Percentiles rank a stretch among this genome's conserved stretches.
These are phyloP conservation scores for Helicolenus hilgendorfi DNA, from an alignment of 2,797 vertebrate genomes.

Conservation along the genomic window DNA sequence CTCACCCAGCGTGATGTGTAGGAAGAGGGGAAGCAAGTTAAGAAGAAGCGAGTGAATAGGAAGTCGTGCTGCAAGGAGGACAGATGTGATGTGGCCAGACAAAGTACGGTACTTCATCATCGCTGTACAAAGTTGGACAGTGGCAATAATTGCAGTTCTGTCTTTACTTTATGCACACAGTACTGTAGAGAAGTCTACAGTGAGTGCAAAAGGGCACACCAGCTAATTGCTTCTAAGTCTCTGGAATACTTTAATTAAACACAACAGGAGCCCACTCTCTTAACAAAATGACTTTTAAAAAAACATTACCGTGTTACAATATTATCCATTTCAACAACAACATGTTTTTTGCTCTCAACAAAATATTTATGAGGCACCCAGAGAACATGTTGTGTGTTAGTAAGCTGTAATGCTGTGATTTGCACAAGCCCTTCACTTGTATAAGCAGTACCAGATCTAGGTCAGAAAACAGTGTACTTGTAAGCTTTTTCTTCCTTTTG, in stretches of 20 bases:
- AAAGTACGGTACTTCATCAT: background rate
- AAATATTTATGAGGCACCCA: background rate
- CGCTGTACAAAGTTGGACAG: background rate
- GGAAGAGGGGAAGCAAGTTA: background rate
- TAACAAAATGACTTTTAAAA: background rate
- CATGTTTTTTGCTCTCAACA: background rate
- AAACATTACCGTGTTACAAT: background rate
- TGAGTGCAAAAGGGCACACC: background rate
- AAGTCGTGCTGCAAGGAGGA: background rate
- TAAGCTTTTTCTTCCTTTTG: slow-evolving; percentile 1
- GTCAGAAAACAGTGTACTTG: background rate
- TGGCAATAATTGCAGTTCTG: background rate
- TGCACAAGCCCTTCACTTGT: background rate
- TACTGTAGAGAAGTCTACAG: background rate
- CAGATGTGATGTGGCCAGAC: background rate
- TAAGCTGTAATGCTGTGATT: background rate
- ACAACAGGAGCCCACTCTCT: background rate
- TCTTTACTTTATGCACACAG: background rate
- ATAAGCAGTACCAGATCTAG: background rate
- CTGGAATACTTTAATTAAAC: background rate
- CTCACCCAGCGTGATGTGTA: slow-evolving; percentile 1
- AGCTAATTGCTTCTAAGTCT: background rate
- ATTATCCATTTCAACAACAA: background rate
- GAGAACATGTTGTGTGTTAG: background rate
- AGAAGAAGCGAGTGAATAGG: background rate